Base-by-base conservation (phyloP, 2,113 vertebrate species). In the Xiphias gladius region DNA sequence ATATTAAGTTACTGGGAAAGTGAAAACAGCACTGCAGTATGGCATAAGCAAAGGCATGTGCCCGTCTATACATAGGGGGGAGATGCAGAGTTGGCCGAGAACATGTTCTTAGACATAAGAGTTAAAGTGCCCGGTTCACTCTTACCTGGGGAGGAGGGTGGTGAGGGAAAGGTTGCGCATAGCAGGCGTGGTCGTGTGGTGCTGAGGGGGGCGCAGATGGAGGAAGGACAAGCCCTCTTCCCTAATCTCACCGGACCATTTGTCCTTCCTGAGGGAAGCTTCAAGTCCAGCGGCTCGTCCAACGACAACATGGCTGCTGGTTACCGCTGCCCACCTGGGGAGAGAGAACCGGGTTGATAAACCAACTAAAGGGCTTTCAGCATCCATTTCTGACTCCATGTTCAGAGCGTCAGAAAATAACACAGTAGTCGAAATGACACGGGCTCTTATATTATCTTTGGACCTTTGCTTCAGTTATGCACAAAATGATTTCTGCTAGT, bases 221-320 rank as follows among this genome's bases (percentile, higher is more conserved):
- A 93, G 0, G 95, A 92, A 2, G 88, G 73, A 61, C 50, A 89
- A 0, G 70, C 41, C 69, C 92, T 88, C 84, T 90, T 92, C n/a
- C 86, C 94, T 11, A 90, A 58, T 50, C 92, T 89, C 75, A 96
- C 93, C 10, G 94, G 94, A 74, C 93, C 92, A 0, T 87, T 91
- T 0, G 80, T 70, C 73, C 95, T 95, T 73, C 96, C 96, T 26
- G 96, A 96, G 80, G 96, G 96, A 83, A 99, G 95, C 93, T 99
- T 99, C 92, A 99, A 88, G 93, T 99, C 97, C 62, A 99, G 94
- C 1, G 98, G 98, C 91, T 99, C 98, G 74, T 99, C 98, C 94
- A 98, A 73, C 16, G 97, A 98, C 89, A 98, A 95, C 98, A 99
- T 99, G 94, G 89, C 79, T 63, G 81, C 82, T 46, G 65, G 65